Conservation (phyloP, 2,113 vertebrate species). For the Hippoglossus stenolepis region DNA sequence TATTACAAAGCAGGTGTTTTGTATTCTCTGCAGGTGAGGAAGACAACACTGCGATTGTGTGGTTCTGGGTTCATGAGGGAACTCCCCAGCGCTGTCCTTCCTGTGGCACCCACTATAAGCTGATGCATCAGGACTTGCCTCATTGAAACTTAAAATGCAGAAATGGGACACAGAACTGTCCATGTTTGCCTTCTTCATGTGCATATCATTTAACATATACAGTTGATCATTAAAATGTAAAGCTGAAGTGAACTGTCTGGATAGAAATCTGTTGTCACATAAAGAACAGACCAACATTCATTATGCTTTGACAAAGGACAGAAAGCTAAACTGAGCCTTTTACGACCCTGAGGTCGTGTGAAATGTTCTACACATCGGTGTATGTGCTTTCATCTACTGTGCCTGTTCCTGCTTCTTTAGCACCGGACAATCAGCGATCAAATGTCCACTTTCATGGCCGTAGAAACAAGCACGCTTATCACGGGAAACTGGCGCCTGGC, state of each 20-base stretch:
- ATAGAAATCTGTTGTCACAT: neutral
- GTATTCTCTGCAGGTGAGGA: conserved; percentile 67
- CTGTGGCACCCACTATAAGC: conserved; percentile 74
- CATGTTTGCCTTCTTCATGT: conserved; percentile 18
- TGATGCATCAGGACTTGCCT: conserved; percentile 78
- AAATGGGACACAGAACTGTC: neutral
- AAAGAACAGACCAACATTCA: too few relatives aligned
- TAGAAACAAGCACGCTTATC: too few relatives aligned
- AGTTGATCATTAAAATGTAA: conserved; percentile 67
- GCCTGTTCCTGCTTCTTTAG: too few relatives aligned
- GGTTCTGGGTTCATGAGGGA: conserved; percentile 83
- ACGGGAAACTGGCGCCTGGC: too few relatives aligned
- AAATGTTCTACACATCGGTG: too few relatives aligned
- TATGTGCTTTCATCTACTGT: too few relatives aligned
- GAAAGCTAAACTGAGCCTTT: too few relatives aligned
- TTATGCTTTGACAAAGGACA: too few relatives aligned
- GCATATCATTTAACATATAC: conserved; percentile 40
- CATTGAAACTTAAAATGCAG: conserved; percentile 52
- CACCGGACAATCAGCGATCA: too few relatives aligned
- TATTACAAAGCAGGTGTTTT: neutral
- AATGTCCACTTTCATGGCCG: too few relatives aligned
- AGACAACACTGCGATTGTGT: conserved; percentile 74
- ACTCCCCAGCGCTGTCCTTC: conserved; percentile 77
- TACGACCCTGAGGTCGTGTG: too few relatives aligned
- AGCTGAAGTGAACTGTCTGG: conserved; percentile 11